Conservation (phyloP, 2,797 vertebrate species). For the Malurus splendens region DNA sequence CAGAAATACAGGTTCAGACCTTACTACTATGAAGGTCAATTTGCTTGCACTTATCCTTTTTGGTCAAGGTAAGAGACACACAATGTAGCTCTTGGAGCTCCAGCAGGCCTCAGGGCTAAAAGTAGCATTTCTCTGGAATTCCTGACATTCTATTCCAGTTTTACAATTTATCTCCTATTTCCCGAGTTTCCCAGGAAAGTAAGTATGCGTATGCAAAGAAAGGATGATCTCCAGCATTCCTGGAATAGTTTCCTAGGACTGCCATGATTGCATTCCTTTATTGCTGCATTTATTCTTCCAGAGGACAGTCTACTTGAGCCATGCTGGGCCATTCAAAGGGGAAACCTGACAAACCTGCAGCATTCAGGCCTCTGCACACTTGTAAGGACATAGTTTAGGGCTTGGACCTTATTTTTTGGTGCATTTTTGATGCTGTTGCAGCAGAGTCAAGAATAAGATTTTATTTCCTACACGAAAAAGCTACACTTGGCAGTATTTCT, state of each 20-base stretch:
- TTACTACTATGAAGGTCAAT: neutral
- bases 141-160: neutral
- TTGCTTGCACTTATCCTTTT: neutral
- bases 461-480: neutral
- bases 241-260: neutral
- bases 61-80: neutral
- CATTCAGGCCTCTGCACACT: neutral
- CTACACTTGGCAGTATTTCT: neutral
- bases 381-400: fast-evolving
- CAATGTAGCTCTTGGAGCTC: neutral
- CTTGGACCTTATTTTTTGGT: neutral
- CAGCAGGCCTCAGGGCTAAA: neutral
- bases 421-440: neutral
- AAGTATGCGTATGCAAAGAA: neutral
- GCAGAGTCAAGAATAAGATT: neutral
- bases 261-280: neutral
- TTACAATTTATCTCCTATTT: neutral
- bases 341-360: neutral
- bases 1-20: neutral
- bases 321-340: neutral
- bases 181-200: neutral
- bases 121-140: neutral
- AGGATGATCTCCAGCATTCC: neutral
- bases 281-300: neutral
- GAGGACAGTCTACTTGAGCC: neutral